Percentiles rank a stretch among this genome's conserved stretches.
Evolutionary conservation across 1,140 invertebrate genomes (phyloP).

Genomic region (Rhopalosiphum maidis): DNA sequence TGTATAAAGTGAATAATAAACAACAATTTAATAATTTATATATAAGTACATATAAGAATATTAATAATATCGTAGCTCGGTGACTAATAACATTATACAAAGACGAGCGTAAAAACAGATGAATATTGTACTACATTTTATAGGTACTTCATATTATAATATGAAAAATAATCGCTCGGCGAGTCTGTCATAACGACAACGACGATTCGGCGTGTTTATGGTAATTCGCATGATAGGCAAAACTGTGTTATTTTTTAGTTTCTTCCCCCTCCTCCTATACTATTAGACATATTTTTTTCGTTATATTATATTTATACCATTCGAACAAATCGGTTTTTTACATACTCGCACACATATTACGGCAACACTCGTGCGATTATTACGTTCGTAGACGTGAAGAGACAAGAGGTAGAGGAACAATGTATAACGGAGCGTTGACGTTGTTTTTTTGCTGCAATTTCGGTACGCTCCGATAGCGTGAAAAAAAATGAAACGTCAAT

Average conservation of each 20-base stretch:
- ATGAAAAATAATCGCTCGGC: not conserved
- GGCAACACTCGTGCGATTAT: not conserved
- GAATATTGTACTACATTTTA: not conserved
- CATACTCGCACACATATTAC: slow-evolving; percentile 3
- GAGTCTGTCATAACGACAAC: not conserved
- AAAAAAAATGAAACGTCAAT: slow-evolving; percentile 2
- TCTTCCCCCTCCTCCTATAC: not conserved
- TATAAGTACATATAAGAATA: not conserved
- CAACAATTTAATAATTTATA: not conserved
- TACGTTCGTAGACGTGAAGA: not conserved
- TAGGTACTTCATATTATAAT: not conserved
- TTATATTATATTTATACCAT: not conserved
- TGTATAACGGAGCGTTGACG: not conserved
- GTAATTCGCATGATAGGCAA: not conserved
- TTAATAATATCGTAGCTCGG: not conserved
- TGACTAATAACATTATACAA: not conserved
- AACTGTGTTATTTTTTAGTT: not conserved
- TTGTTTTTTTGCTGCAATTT: not conserved
- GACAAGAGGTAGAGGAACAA: not conserved
- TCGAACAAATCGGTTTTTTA: not conserved
- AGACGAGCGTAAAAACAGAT: not conserved
- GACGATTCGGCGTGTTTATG: not conserved
- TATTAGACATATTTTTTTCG: not conserved
- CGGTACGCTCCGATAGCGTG: not conserved
- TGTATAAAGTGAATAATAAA: not conserved